These are phyloP conservation scores for Gambusia affinis DNA, from an alignment of 2,113 vertebrate species.

Conservation along the genomic window DNA sequence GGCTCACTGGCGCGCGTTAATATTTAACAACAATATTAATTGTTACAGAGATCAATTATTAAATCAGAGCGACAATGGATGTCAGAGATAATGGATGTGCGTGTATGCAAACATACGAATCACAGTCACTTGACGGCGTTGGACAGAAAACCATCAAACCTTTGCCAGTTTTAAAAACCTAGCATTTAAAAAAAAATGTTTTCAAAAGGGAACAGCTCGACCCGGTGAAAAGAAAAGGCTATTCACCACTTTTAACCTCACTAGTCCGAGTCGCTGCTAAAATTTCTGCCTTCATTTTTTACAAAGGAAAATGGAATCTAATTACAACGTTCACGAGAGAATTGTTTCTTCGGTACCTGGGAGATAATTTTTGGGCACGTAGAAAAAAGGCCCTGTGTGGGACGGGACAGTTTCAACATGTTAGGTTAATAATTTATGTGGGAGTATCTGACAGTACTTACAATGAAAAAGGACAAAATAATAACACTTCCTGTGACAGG, in stretches of 20 bases:
- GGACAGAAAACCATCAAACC: slow-evolving; percentile 18
- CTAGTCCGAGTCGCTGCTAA: background rate
- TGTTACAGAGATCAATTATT: background rate
- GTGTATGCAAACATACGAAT: background rate
- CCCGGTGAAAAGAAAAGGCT: too few species aligned
- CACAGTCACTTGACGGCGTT: background rate
- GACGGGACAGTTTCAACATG: slow-evolving; percentile 12
- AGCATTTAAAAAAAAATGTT: background rate
- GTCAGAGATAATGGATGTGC: too few species aligned
- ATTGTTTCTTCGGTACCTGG: slow-evolving; percentile 7
- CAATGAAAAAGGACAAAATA: slow-evolving; percentile 27
- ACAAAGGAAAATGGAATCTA: background rate
- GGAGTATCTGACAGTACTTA: slow-evolving; percentile 12
- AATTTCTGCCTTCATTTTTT: background rate
- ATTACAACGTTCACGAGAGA: background rate
- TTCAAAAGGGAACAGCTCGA: background rate
- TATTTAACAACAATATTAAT: background rate
- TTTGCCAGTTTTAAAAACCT: background rate
- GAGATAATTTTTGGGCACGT: background rate
- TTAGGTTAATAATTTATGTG: slow-evolving; percentile 20
- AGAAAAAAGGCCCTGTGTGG: slow-evolving; percentile 33
- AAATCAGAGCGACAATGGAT: background rate
- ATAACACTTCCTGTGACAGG: slow-evolving; percentile 31
- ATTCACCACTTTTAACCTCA: too few species aligned
- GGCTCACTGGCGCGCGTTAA: too few species aligned